Percentiles rank a stretch among this genome's conserved stretches.
Conservation (phyloP, 2,888 invertebrate species). For the Phaedon cochleariae region DNA sequence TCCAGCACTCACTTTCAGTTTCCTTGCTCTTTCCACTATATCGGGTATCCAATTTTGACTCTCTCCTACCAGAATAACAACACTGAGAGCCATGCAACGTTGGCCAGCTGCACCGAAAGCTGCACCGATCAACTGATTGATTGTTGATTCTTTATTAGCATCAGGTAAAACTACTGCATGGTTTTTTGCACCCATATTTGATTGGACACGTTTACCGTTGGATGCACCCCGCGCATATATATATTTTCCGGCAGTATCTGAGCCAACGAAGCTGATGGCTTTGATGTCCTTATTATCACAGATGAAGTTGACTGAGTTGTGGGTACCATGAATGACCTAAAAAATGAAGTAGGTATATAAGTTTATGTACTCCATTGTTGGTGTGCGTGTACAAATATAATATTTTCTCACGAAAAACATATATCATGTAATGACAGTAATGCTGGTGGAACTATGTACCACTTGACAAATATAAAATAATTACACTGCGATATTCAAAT, state of each 20-base stretch:
- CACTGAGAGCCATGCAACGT: constrained; percentile 98
- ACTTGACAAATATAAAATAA: no score
- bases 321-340: constrained; percentile 90
- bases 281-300: constrained; percentile 96
- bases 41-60: constrained; percentile 95
- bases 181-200: constrained; percentile 99
- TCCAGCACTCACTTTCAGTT: constrained; percentile 88
- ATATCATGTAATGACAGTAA: no score
- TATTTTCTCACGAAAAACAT: no score
- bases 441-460: no score
- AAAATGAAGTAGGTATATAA: constrained; percentile 25
- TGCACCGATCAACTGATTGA: constrained; percentile 86
- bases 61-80: constrained; percentile 89
- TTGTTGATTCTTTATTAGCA: constrained; percentile 95
- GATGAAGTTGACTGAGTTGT: constrained; percentile 95
- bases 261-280: constrained; percentile 98
- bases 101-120: constrained; percentile 99
- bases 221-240: constrained; percentile 93
- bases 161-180: constrained; percentile 97
- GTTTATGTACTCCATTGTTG: no score
- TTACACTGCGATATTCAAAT: no score
- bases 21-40: constrained; percentile 80
- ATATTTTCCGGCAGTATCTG: constrained; percentile 94
- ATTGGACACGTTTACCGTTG: constrained; percentile 91
- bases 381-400: no score